Evolutionary conservation across 2,113 vertebrate species (phyloP).

Genomic region (Takifugu bimaculatus): DNA sequence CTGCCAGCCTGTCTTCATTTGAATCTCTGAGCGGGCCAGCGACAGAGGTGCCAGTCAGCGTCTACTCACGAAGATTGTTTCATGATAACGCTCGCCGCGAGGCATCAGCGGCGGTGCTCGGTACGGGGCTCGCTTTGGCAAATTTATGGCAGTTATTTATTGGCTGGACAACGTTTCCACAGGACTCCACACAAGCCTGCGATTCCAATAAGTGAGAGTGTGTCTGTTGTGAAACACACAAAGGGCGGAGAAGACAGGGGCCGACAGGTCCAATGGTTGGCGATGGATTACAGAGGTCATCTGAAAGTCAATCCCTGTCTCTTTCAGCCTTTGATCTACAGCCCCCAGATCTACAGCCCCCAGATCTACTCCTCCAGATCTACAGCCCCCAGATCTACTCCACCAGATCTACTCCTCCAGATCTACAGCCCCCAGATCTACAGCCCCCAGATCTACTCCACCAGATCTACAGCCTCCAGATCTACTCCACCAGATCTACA

Average conservation of each 20-base stretch:
- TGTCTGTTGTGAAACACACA: background rate
- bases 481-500: no score
- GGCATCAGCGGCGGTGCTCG: background rate
- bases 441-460: no score
- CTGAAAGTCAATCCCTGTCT: conserved; percentile 64
- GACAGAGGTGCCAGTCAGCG: conserved; percentile 5
- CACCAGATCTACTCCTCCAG: background rate
- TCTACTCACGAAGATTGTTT: background rate
- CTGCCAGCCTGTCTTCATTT: conserved; percentile 25
- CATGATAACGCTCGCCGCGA: background rate
- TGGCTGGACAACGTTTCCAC: conserved; percentile 1
- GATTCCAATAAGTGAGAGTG: background rate
- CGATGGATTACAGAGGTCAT: conserved; percentile 73
- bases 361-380: conserved; percentile 19
- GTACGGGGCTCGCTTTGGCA: background rate
- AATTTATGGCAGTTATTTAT: conserved; percentile 12
- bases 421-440: no score
- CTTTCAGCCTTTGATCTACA: conserved; percentile 1
- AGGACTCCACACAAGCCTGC: conserved; percentile 5
- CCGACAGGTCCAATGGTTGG: conserved; percentile 49
- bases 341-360: conserved; percentile 1
- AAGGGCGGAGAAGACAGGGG: conserved; percentile 23
- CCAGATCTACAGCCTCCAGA: no score
- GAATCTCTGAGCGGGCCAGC: conserved; percentile 31
- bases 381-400: no score